These are phyloP conservation scores for Mohoua ochrocephala DNA, from an alignment of 2,113 vertebrate species.

Conservation along the genomic window DNA sequence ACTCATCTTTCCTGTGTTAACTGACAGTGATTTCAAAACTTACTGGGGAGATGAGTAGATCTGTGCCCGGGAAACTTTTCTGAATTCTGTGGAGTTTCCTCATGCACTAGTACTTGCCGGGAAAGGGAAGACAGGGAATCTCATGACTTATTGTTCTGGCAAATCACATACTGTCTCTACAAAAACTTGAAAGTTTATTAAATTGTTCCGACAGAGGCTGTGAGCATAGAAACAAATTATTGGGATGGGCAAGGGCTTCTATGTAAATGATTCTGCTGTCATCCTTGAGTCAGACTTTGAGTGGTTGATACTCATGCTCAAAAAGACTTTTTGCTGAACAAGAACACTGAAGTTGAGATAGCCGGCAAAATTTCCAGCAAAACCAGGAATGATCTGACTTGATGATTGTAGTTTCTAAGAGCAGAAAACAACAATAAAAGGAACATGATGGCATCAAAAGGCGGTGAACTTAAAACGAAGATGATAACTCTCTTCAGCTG, in stretches of 20 bases:
- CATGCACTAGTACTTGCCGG: background rate
- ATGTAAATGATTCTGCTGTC: background rate
- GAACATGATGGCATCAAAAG: background rate
- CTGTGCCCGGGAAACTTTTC: background rate
- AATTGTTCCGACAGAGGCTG: background rate
- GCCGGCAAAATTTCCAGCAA: background rate
- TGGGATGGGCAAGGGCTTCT: background rate
- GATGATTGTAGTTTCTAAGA: background rate
- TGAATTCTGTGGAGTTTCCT: background rate
- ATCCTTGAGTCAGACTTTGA: conserved; percentile 14
- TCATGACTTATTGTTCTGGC: background rate
- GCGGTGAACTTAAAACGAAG: background rate
- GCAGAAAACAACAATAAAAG: background rate
- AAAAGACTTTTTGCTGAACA: background rate
- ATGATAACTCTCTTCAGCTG: background rate
- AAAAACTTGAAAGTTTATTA: background rate
- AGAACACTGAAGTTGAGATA: background rate
- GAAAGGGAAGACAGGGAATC: background rate
- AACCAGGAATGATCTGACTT: background rate
- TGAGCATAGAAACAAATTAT: background rate
- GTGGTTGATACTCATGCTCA: background rate
- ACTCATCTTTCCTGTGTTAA: background rate
- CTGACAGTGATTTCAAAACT: background rate
- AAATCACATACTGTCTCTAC: background rate
- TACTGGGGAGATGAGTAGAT: background rate